A percentile compares a stretch with the other conserved stretches of the same genome.
These are phyloP conservation scores for Petrolisthes cinctipes DNA, from an alignment of 2,888 invertebrate genomes.

Conservation along the genomic window DNA sequence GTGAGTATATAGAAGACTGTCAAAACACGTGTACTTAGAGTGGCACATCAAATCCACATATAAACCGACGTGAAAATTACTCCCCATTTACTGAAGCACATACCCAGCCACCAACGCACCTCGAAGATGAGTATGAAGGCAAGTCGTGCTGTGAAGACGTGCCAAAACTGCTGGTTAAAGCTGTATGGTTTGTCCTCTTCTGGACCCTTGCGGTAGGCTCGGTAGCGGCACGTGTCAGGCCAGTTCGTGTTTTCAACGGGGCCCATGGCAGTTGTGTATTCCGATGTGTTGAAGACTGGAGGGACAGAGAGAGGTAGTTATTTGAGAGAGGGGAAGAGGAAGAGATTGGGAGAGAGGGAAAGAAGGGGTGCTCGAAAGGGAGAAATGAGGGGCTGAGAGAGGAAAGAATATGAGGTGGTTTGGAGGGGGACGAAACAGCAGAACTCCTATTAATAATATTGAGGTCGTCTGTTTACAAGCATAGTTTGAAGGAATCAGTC, in stretches of 20 bases:
- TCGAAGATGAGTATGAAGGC: constrained; percentile 80
- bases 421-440: background rate
- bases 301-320: constrained; percentile 20
- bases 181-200: constrained; percentile 78
- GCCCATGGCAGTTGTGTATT: constrained; percentile 85
- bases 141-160: constrained; percentile 77
- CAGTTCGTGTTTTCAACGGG: constrained; percentile 72
- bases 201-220: constrained; percentile 82
- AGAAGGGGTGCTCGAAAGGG: background rate
- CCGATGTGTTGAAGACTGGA: constrained; percentile 84
- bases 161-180: constrained; percentile 87
- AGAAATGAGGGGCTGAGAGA: background rate
- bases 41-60: background rate
- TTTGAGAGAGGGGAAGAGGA: background rate
- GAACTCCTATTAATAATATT: no score
- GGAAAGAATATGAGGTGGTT: background rate
- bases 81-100: background rate
- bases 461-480: no score
- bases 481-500: no score
- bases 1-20: background rate
- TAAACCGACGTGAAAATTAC: background rate
- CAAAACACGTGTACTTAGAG: background rate
- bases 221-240: constrained; percentile 79
- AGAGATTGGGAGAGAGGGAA: background rate
- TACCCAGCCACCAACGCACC: constrained; percentile 69